Percentiles rank a stretch among this genome's conserved stretches.
Conservation (phyloP, 1,140 invertebrate species). For the Diuraphis noxia region DNA sequence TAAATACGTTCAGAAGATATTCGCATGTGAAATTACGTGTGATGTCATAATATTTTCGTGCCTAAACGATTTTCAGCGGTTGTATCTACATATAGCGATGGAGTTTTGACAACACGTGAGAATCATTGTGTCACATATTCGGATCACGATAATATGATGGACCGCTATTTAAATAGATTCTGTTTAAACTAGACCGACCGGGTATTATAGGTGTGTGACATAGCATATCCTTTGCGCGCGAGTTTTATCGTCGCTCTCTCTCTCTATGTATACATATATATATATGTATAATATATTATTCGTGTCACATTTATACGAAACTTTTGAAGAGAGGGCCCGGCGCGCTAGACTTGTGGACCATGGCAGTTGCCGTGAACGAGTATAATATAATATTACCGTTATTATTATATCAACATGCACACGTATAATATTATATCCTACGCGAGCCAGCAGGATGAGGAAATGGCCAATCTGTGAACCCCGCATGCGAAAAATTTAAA, state of each 20-base stretch:
- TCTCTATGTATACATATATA: too few relatives aligned
- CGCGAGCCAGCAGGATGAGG: slow-evolving; percentile 39
- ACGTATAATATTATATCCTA: slow-evolving; percentile 8
- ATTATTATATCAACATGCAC: not conserved
- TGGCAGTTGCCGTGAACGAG: not conserved
- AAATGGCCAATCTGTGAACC: slow-evolving; percentile 46
- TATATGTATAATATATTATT: not conserved
- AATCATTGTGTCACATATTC: slow-evolving; percentile 9
- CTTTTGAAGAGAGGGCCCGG: not conserved
- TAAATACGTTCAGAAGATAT: not conserved
- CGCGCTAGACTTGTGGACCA: not conserved
- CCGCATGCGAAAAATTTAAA: slow-evolving; percentile 52
- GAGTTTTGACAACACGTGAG: slow-evolving; percentile 42
- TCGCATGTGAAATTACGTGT: not conserved
- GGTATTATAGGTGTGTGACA: not conserved
- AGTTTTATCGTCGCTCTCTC: not conserved
- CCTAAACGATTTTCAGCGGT: not conserved
- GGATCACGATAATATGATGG: not conserved
- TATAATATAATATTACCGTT: not conserved
- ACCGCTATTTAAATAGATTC: slow-evolving; percentile 46
- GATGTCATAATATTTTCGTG: not conserved
- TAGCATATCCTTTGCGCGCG: not conserved
- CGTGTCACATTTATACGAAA: not conserved
- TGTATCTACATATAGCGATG: not conserved
- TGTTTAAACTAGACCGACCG: not conserved